These are phyloP conservation scores for Tokudaia tokunoshimensis DNA, from an alignment of 2,797 vertebrate genomes.

Conservation along the genomic window DNA sequence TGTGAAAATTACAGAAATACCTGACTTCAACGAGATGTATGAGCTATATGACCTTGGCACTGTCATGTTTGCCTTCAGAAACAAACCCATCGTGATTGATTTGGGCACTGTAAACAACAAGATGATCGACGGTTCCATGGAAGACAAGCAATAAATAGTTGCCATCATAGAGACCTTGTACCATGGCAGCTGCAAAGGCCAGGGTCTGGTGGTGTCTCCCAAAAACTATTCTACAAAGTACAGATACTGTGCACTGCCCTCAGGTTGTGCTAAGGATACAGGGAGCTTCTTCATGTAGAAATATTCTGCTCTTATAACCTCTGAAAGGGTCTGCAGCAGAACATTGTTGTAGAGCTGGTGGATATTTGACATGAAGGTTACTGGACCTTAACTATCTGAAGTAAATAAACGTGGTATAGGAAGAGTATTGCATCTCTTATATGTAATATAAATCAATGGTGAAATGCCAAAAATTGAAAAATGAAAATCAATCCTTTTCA, in stretches of 20 bases:
- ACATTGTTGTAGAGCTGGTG: not conserved
- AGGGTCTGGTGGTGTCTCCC: conserved; percentile 96
- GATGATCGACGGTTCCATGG: conserved; percentile 99
- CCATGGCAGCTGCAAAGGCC: conserved; percentile 96
- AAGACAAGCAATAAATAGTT: conserved; percentile 99
- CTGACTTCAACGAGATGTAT: conserved; percentile 99
- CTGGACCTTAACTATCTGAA: not conserved
- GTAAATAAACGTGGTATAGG: conserved; percentile 40
- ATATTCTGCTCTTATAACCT: conserved; percentile 8
- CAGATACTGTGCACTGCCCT: conserved; percentile 91
- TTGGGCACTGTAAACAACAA: conserved; percentile 99
- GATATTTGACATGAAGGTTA: not conserved
- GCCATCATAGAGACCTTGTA: conserved; percentile 99
- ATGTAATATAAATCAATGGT: not conserved
- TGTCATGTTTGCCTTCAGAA: conserved; percentile 94
- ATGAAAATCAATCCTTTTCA: not conserved
- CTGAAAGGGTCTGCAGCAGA: not conserved
- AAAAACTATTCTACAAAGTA: conserved; percentile 99
- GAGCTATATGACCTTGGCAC: conserved; percentile 98
- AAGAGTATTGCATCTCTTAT: not conserved
- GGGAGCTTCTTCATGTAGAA: not conserved
- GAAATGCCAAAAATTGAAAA: not conserved
- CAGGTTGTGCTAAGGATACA: not conserved
- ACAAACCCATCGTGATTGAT: conserved; percentile 99
- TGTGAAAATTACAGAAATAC: conserved; percentile 99